These are phyloP conservation scores for Notothenia coriiceps DNA, from an alignment of 2,113 vertebrate genomes.

Conservation along the genomic window DNA sequence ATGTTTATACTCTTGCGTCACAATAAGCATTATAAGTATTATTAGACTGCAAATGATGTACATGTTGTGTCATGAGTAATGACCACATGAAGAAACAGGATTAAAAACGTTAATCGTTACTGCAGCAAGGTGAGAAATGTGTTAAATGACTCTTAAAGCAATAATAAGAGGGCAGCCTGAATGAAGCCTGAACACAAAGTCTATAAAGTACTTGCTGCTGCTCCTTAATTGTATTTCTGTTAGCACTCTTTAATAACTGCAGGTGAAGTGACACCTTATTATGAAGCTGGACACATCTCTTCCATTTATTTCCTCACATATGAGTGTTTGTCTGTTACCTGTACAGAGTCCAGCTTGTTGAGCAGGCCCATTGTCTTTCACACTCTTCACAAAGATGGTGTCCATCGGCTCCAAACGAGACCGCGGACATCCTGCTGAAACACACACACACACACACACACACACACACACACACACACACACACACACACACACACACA, in stretches of 20 bases:
- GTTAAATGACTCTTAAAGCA: neutral
- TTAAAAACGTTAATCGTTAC: too few relatives aligned
- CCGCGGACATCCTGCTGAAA: constrained; percentile 70
- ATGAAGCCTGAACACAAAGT: neutral
- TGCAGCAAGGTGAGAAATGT: neutral
- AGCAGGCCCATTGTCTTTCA: constrained; percentile 92
- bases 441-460: neutral
- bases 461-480: neutral
- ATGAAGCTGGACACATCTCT: neutral
- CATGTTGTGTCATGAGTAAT: too few relatives aligned
- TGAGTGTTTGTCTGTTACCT: constrained; percentile 78
- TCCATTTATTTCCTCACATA: neutral
- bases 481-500: constrained; percentile 3
- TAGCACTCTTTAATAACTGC: neutral
- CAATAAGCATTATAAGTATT: too few relatives aligned
- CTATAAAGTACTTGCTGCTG: neutral
- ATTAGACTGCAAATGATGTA: too few relatives aligned
- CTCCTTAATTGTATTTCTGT: neutral
- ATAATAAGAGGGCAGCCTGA: neutral
- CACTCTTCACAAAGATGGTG: constrained; percentile 97
- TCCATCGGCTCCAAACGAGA: constrained; percentile 93
- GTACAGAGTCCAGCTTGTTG: constrained; percentile 92
- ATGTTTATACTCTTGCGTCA: too few relatives aligned
- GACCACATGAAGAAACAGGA: too few relatives aligned
- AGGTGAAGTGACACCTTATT: neutral